Evolutionary conservation across 2,113 vertebrate species (phyloP), one percentile per base, ranked within the genome.

Genomic region (Pelodiscus sinensis): DNA sequence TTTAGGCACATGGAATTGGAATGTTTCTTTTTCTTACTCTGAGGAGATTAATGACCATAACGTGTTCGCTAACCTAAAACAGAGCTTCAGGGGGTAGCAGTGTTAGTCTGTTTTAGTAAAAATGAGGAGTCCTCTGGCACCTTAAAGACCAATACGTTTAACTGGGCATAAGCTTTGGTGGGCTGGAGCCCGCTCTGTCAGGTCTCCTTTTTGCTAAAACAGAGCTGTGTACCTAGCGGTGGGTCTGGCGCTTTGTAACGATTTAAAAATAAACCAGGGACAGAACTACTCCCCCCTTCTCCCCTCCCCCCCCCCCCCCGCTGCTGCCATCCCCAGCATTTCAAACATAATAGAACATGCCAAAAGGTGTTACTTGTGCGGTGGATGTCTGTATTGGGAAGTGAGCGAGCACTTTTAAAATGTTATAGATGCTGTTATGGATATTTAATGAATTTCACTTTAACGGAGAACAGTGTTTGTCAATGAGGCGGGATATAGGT

Each of bases 351-450:
- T 18, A 1, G n/a, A 5, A 29, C 24, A 0, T 68, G 12, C 51
- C 51, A 1, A 9, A 57, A 81, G 79, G 21, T 38, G 55, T 81
- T 54, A 35, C 79, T 56, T 38, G n/a, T 38, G n/a, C 8, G 7
- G 22, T 15, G 54, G 55, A 16, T 14, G 6, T n/a, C 35, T 57
- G 55, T 35, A 55, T 22, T 57, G 55, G 55, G n/a, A 81, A 57
- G 22, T 35, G 22, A 4, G 4, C 12, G 29, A 78, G n/a, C 38
- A 60, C 22, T 13, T 13, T 81, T 2, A 77, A 31, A 25, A 31
- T 3, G 50, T 0, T n/a, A n/a, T n/a, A n/a, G n/a, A n/a, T 0
- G 8, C 52, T 2, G 22, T 1, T 2, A 25, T 51, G 4, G 8
- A 51, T 14, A 1, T 6, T 21, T 1, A 3, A 58, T 14, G 2